Evolutionary conservation across 2,888 invertebrate species (phyloP).

Genomic region (Latrodectus hesperus): DNA sequence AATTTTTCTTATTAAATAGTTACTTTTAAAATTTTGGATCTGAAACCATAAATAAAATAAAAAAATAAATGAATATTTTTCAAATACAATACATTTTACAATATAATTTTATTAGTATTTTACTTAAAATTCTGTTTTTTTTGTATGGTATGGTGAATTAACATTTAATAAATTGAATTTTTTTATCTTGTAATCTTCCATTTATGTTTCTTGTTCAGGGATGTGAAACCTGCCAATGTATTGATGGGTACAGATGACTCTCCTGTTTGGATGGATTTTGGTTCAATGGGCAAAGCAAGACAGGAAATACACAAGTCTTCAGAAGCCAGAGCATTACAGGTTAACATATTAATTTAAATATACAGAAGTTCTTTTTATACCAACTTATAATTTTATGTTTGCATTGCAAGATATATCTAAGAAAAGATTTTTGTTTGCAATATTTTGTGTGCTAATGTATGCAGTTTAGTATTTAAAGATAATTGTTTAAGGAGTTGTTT

Average conservation of each 20-base stretch:
- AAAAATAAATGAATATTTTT: background rate
- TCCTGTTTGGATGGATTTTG: conserved; percentile 88
- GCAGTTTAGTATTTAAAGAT: no score
- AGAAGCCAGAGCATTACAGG: conserved; percentile 75
- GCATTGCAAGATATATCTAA: no score
- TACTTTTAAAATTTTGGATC: no score
- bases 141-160: no score
- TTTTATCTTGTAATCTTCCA: conserved; percentile 1
- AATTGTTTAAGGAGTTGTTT: no score
- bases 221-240: conserved; percentile 90
- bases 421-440: no score
- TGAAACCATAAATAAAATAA: no score
- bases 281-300: conserved; percentile 77
- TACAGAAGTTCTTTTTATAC: background rate
- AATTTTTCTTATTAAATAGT: no score
- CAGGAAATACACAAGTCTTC: conserved; percentile 74
- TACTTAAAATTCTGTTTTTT: no score
- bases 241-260: conserved; percentile 82
- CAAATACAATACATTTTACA: background rate
- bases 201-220: conserved; percentile 77
- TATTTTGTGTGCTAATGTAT: no score
- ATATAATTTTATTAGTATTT: no score
- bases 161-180: no score
- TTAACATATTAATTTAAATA: conserved; percentile 55
- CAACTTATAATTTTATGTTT: background rate